phyloP scores from a whole-genome alignment of 2,888 invertebrate species.

The Melanchra persicariae region DNA sequence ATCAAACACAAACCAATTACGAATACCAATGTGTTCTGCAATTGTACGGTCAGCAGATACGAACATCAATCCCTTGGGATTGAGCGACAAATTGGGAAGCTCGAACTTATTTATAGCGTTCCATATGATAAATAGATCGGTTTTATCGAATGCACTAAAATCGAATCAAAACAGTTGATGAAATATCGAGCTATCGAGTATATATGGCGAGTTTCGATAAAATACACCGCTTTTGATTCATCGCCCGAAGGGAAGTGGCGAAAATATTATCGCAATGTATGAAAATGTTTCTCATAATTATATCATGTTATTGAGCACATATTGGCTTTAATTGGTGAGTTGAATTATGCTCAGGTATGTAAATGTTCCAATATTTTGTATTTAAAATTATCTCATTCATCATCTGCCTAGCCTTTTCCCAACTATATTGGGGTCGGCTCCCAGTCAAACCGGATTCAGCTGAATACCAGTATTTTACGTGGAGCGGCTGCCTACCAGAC shows the following conservation, averaged over 20 bases:
- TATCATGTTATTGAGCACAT: not conserved
- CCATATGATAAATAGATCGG: constrained; percentile 45
- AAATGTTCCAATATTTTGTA: not conserved
- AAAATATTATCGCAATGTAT: constrained; percentile 19
- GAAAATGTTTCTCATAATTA: constrained; percentile 20
- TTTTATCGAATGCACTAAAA: constrained; percentile 42
- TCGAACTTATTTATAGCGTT: constrained; percentile 52
- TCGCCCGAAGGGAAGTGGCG: constrained; percentile 17
- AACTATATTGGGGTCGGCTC: too few relatives aligned
- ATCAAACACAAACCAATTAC: constrained; percentile 32
- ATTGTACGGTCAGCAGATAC: constrained; percentile 42
- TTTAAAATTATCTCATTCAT: not conserved
- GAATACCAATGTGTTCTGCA: constrained; percentile 35
- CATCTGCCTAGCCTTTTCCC: too few relatives aligned
- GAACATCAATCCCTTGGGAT: constrained; percentile 49
- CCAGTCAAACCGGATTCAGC: too few relatives aligned
- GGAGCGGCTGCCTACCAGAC: too few relatives aligned
- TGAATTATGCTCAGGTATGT: not conserved
- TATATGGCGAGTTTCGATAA: constrained; percentile 21
- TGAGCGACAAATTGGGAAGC: constrained; percentile 55
- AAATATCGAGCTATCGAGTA: constrained; percentile 36
- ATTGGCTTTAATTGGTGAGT: constrained; percentile 13
- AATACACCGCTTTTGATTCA: constrained; percentile 32
- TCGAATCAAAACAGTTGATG: constrained; percentile 42
- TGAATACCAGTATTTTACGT: too few relatives aligned